Conservation (phyloP, 2,113 vertebrate genomes). For the Dissostichus mawsoni region DNA sequence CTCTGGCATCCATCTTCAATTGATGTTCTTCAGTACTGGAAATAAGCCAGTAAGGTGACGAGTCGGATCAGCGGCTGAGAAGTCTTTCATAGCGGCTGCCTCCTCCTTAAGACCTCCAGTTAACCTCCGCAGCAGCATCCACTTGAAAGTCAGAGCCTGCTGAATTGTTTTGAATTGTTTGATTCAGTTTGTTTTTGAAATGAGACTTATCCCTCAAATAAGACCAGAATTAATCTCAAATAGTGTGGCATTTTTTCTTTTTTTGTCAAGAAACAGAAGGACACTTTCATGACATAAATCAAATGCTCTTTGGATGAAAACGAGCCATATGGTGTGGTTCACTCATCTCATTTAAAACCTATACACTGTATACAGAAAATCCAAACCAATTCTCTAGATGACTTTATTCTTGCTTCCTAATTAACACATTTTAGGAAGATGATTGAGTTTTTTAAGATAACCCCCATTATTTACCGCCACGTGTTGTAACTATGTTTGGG, state of each 20-base stretch:
- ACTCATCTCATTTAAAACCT: not conserved
- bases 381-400: not conserved
- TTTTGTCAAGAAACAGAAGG: not conserved
- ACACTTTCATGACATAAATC: not conserved
- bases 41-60: constrained; percentile 54
- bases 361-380: constrained; percentile 7
- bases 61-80: constrained; percentile 11
- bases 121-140: constrained; percentile 37
- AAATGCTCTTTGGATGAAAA: not conserved
- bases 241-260: not conserved
- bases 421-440: not conserved
- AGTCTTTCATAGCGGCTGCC: constrained; percentile 27
- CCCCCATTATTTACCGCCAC: constrained; percentile 6
- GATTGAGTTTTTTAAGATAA: constrained; percentile 21
- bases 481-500: constrained; percentile 9
- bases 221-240: not conserved
- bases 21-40: constrained; percentile 46
- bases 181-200: constrained; percentile 13
- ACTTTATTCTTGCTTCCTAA: constrained; percentile 1
- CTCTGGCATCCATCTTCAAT: constrained; percentile 44
- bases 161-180: constrained; percentile 24
- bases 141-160: constrained; percentile 31
- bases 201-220: not conserved
- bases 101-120: constrained; percentile 42
- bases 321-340: not conserved